phyloP scores from a whole-genome alignment of 2,888 invertebrate species.

The Spilosoma lubricipeda region DNA sequence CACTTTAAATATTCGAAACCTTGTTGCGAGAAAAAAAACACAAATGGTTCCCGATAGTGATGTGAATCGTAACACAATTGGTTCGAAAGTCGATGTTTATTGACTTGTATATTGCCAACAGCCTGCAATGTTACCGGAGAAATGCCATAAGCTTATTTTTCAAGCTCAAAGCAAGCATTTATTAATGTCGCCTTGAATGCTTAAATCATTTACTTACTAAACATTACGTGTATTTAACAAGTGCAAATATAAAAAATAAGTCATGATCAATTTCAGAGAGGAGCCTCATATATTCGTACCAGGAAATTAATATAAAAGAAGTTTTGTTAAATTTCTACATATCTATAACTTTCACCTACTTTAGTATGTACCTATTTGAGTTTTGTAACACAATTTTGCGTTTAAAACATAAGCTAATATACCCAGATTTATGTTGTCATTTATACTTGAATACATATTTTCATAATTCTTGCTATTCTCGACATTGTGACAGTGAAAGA shows the following conservation, averaged over 20 bases:
- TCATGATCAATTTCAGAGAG: slow-evolving; percentile 8
- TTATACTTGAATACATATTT: background rate
- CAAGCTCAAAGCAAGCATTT: slow-evolving; percentile 46
- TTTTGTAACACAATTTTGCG: background rate
- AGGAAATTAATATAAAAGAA: background rate
- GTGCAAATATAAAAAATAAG: slow-evolving; percentile 27
- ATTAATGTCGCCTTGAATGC: slow-evolving; percentile 51
- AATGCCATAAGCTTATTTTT: slow-evolving; percentile 50
- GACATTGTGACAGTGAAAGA: background rate
- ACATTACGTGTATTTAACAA: slow-evolving; percentile 21
- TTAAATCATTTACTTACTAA: slow-evolving; percentile 45
- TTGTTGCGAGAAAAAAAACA: slow-evolving; percentile 1
- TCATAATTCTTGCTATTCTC: background rate
- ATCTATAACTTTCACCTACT: background rate
- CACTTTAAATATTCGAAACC: slow-evolving; percentile 20
- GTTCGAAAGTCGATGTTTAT: slow-evolving; percentile 42
- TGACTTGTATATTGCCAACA: slow-evolving; percentile 31
- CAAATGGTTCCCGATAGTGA: background rate
- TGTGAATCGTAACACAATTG: slow-evolving; percentile 12
- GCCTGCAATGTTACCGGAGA: slow-evolving; percentile 48
- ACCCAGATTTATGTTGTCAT: background rate
- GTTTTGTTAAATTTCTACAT: background rate
- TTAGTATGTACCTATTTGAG: background rate
- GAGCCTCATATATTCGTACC: slow-evolving; percentile 17
- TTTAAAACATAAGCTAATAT: background rate